Percentiles rank a stretch among this genome's conserved stretches.
phyloP scores from a whole-genome alignment of 2,113 vertebrate species.

The Pantherophis guttatus region DNA sequence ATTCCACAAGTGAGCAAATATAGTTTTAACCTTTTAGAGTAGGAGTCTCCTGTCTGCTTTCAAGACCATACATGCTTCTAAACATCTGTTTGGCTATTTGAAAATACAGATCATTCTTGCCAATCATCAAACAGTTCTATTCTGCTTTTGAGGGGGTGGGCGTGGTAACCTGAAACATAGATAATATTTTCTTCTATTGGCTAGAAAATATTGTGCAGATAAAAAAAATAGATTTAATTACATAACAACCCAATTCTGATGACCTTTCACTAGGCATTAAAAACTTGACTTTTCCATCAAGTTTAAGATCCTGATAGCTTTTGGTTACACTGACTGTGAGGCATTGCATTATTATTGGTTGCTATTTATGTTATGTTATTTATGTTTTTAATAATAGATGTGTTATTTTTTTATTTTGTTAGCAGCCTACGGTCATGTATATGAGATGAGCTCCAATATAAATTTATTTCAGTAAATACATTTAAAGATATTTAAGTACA shows the following conservation, averaged over 20 bases:
- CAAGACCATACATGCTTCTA: background rate
- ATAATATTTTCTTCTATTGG: background rate
- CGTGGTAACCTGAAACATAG: background rate
- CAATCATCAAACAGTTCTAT: background rate
- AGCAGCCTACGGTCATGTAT: background rate
- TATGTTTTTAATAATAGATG: background rate
- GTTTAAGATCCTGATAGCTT: background rate
- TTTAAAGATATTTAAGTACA: background rate
- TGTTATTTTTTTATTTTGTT: background rate
- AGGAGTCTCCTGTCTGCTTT: background rate
- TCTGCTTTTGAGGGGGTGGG: background rate
- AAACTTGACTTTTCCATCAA: background rate
- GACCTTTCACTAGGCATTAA: background rate
- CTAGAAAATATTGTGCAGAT: background rate
- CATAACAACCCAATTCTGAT: background rate
- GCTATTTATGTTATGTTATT: background rate
- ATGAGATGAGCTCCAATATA: background rate
- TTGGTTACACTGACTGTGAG: background rate
- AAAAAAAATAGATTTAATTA: background rate
- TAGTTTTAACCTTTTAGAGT: background rate
- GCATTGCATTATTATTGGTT: background rate
- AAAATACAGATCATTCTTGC: background rate
- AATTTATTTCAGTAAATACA: background rate
- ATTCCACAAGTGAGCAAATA: background rate
- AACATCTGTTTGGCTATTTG: background rate